Percentiles rank a stretch among this genome's conserved stretches.
These are phyloP conservation scores for Catostomus latipinnis DNA, from an alignment of 2,797 vertebrate species.

Conservation along the genomic window DNA sequence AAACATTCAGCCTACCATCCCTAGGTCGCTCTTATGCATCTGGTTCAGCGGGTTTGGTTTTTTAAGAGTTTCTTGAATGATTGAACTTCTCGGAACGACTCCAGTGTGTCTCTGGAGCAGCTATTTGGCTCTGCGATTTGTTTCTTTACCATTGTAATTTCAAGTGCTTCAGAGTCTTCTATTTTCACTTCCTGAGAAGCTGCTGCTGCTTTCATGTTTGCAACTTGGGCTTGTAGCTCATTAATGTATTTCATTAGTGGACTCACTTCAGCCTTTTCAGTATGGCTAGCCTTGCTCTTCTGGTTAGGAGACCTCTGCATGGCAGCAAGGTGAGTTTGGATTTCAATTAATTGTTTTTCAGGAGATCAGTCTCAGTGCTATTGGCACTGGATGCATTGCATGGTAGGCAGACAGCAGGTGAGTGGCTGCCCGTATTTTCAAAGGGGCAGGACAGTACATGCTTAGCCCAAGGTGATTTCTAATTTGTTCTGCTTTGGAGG, in stretches of 20 bases:
- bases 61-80: not conserved
- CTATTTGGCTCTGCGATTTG: not conserved
- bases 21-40: not conserved
- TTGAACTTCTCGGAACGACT: not conserved
- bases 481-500: not conserved
- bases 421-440: not conserved
- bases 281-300: not conserved
- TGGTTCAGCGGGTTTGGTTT: not conserved
- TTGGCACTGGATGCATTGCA: not conserved
- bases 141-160: not conserved
- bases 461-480: not conserved
- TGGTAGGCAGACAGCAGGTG: not conserved
- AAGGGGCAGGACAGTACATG: not conserved
- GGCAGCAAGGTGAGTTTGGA: not conserved
- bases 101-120: not conserved
- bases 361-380: not conserved
- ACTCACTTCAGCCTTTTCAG: not conserved
- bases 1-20: not conserved
- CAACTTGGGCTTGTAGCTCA: not conserved
- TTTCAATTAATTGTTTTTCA: not conserved
- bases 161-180: not conserved
- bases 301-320: not conserved
- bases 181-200: not conserved
- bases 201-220: not conserved
- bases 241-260: not conserved